Conservation (phyloP, 2,797 vertebrate genomes). For the Halcyon badia region DNA sequence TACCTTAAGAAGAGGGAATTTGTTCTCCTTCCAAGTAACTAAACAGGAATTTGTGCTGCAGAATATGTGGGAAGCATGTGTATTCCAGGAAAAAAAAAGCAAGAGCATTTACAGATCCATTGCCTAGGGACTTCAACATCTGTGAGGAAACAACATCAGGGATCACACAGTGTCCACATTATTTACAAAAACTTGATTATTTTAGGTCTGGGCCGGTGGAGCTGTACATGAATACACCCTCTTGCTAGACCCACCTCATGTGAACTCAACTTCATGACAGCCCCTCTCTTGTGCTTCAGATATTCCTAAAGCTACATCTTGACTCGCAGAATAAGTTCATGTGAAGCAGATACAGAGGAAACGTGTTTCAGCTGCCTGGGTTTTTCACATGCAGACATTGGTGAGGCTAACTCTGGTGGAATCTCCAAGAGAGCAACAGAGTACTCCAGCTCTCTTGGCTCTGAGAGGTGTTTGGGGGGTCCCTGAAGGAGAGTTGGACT, state of each 20-base stretch:
- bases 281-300: not conserved
- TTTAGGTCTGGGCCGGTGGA: not conserved
- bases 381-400: not conserved
- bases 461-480: not conserved
- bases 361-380: not conserved
- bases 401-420: not conserved
- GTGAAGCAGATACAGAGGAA: not conserved
- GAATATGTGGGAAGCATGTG: not conserved
- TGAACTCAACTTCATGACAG: not conserved
- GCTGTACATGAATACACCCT: not conserved
- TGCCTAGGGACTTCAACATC: conserved; percentile 43
- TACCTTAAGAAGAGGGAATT: conserved; percentile 27
- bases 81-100: conserved; percentile 2
- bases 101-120: not conserved
- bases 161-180: not conserved
- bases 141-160: not conserved
- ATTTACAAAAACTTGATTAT: not conserved
- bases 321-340: not conserved
- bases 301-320: not conserved
- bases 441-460: not conserved
- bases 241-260: not conserved
- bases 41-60: conserved; percentile 13
- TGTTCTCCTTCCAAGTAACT: conserved; percentile 40
- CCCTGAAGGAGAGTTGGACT: not conserved
- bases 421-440: not conserved